These are phyloP conservation scores for Vulpes lagopus DNA, from an alignment of 2,113 vertebrate genomes.

Conservation along the genomic window DNA sequence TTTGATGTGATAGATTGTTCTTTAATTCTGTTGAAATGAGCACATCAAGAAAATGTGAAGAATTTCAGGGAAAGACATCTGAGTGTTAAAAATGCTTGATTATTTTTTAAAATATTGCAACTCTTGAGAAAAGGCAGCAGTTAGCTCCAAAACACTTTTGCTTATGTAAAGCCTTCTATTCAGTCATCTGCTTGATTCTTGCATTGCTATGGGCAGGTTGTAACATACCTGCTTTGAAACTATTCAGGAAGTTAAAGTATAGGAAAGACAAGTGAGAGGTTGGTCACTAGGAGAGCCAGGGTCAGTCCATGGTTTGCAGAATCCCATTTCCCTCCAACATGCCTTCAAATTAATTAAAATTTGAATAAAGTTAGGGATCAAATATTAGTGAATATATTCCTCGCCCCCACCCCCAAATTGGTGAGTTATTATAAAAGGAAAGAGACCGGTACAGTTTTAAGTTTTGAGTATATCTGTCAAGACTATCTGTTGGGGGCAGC, in stretches of 20 bases:
- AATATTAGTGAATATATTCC: not conserved
- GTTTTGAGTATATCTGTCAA: not conserved
- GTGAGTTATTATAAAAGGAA: not conserved
- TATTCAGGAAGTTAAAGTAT: not conserved
- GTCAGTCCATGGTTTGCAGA: not conserved
- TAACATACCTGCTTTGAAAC: not conserved
- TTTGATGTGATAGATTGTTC: not conserved
- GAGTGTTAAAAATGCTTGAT: not conserved
- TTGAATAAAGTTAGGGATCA: not conserved
- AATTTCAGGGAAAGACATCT: not conserved
- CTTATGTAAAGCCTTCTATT: not conserved
- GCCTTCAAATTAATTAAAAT: not conserved
- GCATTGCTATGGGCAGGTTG: not conserved
- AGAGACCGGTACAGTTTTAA: not conserved
- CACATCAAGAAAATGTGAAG: constrained; percentile 19
- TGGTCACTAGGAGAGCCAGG: not conserved
- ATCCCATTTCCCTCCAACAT: not conserved
- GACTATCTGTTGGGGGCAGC: too few relatives aligned
- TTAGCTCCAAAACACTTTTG: not conserved
- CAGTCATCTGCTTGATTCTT: not conserved
- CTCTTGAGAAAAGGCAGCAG: constrained; percentile 15
- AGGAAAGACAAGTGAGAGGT: not conserved
- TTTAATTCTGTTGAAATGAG: not conserved
- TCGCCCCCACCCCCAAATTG: rapidly evolving
- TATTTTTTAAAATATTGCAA: not conserved